Base-by-base conservation (phyloP, 2,113 vertebrate genomes). In the Carollia perspicillata region DNA sequence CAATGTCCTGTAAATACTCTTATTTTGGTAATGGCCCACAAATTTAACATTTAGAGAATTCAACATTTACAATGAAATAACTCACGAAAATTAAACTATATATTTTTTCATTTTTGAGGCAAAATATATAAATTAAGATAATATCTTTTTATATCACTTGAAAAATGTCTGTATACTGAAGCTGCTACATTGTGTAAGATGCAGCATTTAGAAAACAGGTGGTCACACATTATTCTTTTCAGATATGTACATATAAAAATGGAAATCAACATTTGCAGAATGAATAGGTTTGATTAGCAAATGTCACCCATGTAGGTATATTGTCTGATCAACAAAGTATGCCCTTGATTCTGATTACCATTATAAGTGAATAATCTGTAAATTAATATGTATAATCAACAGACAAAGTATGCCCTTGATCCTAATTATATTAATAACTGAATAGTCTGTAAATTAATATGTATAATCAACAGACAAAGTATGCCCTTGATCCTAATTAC, bases 391-490 rank as follows among this genome's bases (percentile, higher is more conserved):
- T 55, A 23, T 51, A 55, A 55, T 55, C 22, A 23, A 55, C 53
- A 55, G 9, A 55, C 53, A 20, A 53, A 42, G 51, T 53, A 53
- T 53, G 51, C 51, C 51, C 60, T 8, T 63, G 60, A 96, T 60
- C 87, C 96, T 66, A 90, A 95, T 87, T 35, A 77, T 84, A 89
- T 85, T 74, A 58, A 58, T 77, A 83, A 44, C 35, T 77, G 44
- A 96, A 23, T 47, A 65, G 77, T 35, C 40, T 83, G 26, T 72
- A 84, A 94, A 86, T 97, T 98, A 53, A 53, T 20, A 53, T 53
- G 18, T 53, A 17, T 51, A 53, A 20, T 53, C 17, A 53, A 99
- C 78, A 98, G 20, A 99, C 78, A 98, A 95, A 35, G 17, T 55
- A 22, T 68, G 33, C 1, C 30, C 60, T 8, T 60, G 55, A 95